Conservation (phyloP, 2,797 vertebrate species). For the Tapera naevia region DNA sequence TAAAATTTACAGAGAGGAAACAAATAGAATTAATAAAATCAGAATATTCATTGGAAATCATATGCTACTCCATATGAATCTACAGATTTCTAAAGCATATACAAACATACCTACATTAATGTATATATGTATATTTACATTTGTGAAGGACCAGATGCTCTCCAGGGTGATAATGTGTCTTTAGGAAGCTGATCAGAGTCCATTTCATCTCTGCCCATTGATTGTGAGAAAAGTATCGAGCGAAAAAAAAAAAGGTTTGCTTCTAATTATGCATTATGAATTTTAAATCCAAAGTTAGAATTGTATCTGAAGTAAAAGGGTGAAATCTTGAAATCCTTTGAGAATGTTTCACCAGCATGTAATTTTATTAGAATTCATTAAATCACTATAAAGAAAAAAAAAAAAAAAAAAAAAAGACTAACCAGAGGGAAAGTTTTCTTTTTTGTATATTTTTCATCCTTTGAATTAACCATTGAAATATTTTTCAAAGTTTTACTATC, state of each 20-base stretch:
- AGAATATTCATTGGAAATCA: constrained; percentile 30
- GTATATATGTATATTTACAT: not conserved
- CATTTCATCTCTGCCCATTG: not conserved
- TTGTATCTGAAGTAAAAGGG: constrained; percentile 19
- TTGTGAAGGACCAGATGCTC: not conserved
- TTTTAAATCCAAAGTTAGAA: constrained; percentile 14
- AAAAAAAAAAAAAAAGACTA: not conserved
- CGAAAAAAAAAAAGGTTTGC: not conserved
- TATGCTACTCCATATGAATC: not conserved
- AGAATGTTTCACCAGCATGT: not conserved
- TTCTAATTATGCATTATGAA: constrained; percentile 1
- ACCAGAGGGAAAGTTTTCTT: not conserved
- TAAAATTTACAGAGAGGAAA: constrained; percentile 12
- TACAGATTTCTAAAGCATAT: not conserved
- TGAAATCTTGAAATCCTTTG: not conserved
- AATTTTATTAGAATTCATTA: constrained; percentile 47
- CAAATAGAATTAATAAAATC: constrained; percentile 53
- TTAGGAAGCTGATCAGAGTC: not conserved
- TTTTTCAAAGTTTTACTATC: not conserved
- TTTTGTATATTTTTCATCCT: not conserved
- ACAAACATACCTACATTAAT: not conserved
- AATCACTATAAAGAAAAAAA: not conserved
- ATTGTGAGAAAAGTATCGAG: not conserved
- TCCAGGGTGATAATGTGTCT: not conserved
- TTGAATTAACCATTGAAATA: not conserved